Evolutionary conservation across 2,888 invertebrate genomes (phyloP).

Genomic region (Charanyca ferruginea): DNA sequence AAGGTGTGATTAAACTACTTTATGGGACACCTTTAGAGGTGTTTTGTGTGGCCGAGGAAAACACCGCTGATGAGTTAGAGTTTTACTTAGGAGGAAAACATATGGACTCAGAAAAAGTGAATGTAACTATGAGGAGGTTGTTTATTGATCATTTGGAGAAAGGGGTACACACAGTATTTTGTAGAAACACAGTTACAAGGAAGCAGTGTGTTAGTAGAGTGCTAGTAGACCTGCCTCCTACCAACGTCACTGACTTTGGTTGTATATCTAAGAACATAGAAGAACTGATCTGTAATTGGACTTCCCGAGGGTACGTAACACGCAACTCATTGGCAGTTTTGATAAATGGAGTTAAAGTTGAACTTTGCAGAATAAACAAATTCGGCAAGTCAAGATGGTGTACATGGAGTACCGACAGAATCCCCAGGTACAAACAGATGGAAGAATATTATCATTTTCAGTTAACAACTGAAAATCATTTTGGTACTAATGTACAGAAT

Average conservation of each 20-base stretch:
- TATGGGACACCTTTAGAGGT: conserved; percentile 92
- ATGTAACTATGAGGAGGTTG: conserved; percentile 92
- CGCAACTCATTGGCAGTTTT: conserved; percentile 77
- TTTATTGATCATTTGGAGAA: conserved; percentile 90
- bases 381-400: conserved; percentile 71
- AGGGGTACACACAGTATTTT: conserved; percentile 89
- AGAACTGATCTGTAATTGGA: conserved; percentile 94
- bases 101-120: conserved; percentile 88
- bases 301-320: conserved; percentile 84
- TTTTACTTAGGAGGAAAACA: conserved; percentile 75
- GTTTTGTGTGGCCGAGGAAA: conserved; percentile 91
- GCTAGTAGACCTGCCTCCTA: conserved; percentile 90
- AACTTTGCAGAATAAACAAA: conserved; percentile 69
- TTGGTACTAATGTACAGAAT: conserved; percentile 90
- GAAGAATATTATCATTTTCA: conserved; percentile 90
- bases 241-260: conserved; percentile 92
- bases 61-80: conserved; percentile 83
- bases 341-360: conserved; percentile 70
- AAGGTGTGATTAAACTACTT: conserved; percentile 90
- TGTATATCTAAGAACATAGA: conserved; percentile 95
- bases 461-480: conserved; percentile 91
- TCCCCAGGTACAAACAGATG: conserved; percentile 85
- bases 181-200: conserved; percentile 80
- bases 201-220: conserved; percentile 79
- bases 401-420: conserved; percentile 76